Conservation (phyloP, 2,888 invertebrate genomes). For the Nymphalis polychloros region DNA sequence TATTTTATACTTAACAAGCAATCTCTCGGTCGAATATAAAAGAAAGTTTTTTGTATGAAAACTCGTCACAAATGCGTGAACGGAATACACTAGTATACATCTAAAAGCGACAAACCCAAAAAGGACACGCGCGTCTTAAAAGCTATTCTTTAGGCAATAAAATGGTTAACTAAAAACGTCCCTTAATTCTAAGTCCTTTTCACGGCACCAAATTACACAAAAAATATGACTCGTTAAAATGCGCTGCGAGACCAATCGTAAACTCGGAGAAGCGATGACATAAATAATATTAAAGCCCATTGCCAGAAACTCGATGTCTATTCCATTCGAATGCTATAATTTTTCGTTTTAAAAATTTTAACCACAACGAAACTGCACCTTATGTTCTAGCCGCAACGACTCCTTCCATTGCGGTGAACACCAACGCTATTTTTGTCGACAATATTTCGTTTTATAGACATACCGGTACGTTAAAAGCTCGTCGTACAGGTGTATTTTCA, state of each 20-base stretch:
- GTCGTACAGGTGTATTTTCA: constrained; percentile 56
- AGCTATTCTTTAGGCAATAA: constrained; percentile 37
- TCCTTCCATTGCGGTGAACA: constrained; percentile 24
- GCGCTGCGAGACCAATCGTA: constrained; percentile 53
- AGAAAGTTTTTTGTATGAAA: constrained; percentile 11
- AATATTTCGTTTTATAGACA: constrained; percentile 47
- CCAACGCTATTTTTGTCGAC: constrained; percentile 38
- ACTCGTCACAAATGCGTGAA: constrained; percentile 14
- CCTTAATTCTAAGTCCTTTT: constrained; percentile 50
- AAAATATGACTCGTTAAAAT: constrained; percentile 63
- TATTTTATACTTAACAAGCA: too few relatives aligned
- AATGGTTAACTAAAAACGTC: constrained; percentile 44
- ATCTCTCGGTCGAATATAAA: constrained; percentile 10
- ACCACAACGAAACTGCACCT: constrained; percentile 31
- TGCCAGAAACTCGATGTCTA: constrained; percentile 57
- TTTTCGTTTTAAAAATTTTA: constrained; percentile 32
- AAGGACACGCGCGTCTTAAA: constrained; percentile 30
- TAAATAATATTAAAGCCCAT: constrained; percentile 70
- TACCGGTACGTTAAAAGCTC: constrained; percentile 58
- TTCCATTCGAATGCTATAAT: constrained; percentile 43
- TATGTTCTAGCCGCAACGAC: constrained; percentile 30
- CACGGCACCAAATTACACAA: constrained; percentile 62
- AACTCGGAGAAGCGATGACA: constrained; percentile 66
- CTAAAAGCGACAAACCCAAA: constrained; percentile 24
- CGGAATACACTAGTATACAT: constrained; percentile 14